Conservation (phyloP, 1,140 invertebrate genomes). For the Oryctes rhinoceros region DNA sequence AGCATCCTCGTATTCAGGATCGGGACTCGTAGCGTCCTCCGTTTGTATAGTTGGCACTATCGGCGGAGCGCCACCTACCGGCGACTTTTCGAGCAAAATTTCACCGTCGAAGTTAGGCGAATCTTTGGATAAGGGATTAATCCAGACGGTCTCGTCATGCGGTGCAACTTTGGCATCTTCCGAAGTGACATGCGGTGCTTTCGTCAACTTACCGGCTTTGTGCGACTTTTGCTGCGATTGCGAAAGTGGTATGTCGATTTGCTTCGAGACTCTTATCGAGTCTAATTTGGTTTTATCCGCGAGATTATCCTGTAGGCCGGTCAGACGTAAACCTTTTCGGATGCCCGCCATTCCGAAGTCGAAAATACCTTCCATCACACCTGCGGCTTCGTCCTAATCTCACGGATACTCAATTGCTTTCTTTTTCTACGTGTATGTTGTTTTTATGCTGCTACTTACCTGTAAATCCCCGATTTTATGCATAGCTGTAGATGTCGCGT, state of each 20-base stretch:
- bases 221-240: not conserved
- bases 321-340: slow-evolving; percentile 66
- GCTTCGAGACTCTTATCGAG: slow-evolving; percentile 36
- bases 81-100: slow-evolving; percentile 49
- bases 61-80: not conserved
- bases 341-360: slow-evolving; percentile 67
- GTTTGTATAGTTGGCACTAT: slow-evolving; percentile 4
- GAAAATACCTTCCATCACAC: slow-evolving; percentile 67
- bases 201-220: slow-evolving; percentile 37
- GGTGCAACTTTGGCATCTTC: slow-evolving; percentile 42
- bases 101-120: slow-evolving; percentile 52
- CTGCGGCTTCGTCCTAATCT: slow-evolving; percentile 66
- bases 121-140: slow-evolving; percentile 53
- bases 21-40: slow-evolving; percentile 59
- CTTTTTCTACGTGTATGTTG: no score
- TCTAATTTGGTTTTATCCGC: slow-evolving; percentile 43
- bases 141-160: slow-evolving; percentile 53
- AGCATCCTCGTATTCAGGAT: slow-evolving; percentile 75
- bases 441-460: slow-evolving; percentile 56
- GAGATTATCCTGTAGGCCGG: slow-evolving; percentile 63
- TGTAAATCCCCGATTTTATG: slow-evolving; percentile 69
- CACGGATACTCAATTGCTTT: not conserved
- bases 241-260: not conserved
- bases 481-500: slow-evolving; percentile 60
- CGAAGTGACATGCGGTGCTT: slow-evolving; percentile 33